Evolutionary conservation across 1,140 invertebrate genomes (phyloP).

Genomic region (Archivesica marissinica): DNA sequence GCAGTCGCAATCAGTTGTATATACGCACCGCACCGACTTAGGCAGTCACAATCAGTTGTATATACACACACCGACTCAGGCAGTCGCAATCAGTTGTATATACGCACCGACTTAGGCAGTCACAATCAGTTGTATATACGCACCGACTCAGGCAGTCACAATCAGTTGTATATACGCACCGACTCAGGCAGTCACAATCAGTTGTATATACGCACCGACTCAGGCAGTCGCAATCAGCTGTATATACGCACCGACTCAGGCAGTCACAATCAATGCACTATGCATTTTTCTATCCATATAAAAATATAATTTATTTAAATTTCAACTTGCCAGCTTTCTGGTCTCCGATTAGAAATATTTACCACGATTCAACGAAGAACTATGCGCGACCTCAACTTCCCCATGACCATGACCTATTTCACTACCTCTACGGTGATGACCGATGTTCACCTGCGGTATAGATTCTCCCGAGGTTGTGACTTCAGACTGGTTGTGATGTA

Average conservation of each 20-base stretch:
- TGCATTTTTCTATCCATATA: not conserved
- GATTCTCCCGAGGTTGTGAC: conserved; percentile 65
- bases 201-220: too few species aligned
- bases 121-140: too few species aligned
- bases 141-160: too few species aligned
- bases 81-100: too few species aligned
- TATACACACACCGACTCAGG: too few species aligned
- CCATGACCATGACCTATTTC: conserved; percentile 48
- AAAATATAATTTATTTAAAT: not conserved
- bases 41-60: not conserved
- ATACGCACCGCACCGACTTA: too few species aligned
- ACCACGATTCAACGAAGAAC: not conserved
- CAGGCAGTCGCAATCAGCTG: too few species aligned
- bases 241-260: too few species aligned
- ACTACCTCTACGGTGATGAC: conserved; percentile 30
- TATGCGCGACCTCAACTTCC: conserved; percentile 3
- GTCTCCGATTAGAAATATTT: not conserved
- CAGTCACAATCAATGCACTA: not conserved
- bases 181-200: too few species aligned
- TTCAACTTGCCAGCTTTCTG: not conserved
- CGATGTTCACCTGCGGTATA: not conserved
- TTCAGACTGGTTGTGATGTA: conserved; percentile 59
- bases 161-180: too few species aligned
- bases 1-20: too few species aligned
- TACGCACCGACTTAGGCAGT: too few species aligned